Percentiles rank a stretch among this genome's conserved stretches.
Evolutionary conservation across 2,797 vertebrate species (phyloP).

Genomic region (Alosa sapidissima): DNA sequence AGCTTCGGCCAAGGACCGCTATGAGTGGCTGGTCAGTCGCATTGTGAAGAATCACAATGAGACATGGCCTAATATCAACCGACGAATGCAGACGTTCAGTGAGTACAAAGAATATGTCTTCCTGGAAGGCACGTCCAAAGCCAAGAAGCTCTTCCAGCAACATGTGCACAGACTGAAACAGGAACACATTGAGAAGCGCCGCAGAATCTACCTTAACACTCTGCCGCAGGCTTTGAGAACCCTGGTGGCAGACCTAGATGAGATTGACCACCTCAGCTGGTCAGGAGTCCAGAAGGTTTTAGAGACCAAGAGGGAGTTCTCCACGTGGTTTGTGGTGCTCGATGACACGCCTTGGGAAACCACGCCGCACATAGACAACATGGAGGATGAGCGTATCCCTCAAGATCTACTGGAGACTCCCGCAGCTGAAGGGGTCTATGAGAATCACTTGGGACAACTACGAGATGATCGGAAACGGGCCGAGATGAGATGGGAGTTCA

Average conservation of each 20-base stretch:
- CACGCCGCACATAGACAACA: slow-evolving; percentile 85
- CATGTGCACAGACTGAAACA: slow-evolving; percentile 93
- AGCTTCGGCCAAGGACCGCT: slow-evolving; percentile 92
- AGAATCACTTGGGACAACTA: slow-evolving; percentile 85
- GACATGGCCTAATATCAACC: slow-evolving; percentile 78
- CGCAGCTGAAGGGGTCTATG: slow-evolving; percentile 81
- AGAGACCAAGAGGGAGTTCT: slow-evolving; percentile 90
- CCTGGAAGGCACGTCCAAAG: slow-evolving; percentile 91
- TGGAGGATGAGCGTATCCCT: slow-evolving; percentile 88
- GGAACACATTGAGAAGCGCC: slow-evolving; percentile 89
- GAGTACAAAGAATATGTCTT: slow-evolving; percentile 96
- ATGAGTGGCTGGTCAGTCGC: slow-evolving; percentile 90
- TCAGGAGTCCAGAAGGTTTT: slow-evolving; percentile 87
- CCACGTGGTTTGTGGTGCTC: slow-evolving; percentile 89
- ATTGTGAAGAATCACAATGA: slow-evolving; percentile 93
- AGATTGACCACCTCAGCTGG: slow-evolving; percentile 90
- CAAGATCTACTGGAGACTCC: slow-evolving; percentile 90
- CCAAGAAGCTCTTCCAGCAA: slow-evolving; percentile 93
- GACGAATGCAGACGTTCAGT: slow-evolving; percentile 81
- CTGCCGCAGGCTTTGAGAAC: slow-evolving; percentile 87
- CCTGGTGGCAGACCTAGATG: slow-evolving; percentile 86
- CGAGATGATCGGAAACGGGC: slow-evolving; percentile 84
- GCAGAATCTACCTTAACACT: slow-evolving; percentile 80
- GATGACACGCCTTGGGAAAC: slow-evolving; percentile 96
- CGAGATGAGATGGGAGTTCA: slow-evolving; percentile 89